phyloP scores from a whole-genome alignment of 2,113 vertebrate genomes.

The Pedionomus torquatus region DNA sequence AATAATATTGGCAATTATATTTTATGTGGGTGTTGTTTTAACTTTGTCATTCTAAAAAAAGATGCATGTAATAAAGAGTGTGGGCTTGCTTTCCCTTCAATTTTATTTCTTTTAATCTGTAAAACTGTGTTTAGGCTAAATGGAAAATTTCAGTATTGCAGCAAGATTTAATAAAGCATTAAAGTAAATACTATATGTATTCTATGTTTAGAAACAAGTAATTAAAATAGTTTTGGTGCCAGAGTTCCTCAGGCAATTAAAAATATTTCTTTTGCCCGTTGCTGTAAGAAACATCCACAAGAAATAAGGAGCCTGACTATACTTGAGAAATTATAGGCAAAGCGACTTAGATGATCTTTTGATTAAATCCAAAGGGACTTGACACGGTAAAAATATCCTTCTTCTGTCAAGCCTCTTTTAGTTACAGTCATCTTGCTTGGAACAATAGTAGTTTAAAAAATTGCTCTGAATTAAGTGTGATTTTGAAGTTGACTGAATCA shows the following conservation, averaged over 20 bases:
- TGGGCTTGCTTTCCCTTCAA: slow-evolving; percentile 37
- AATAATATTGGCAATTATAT: slow-evolving; percentile 44
- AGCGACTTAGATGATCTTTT: neutral
- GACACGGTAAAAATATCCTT: neutral
- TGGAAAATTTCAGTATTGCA: slow-evolving; percentile 52
- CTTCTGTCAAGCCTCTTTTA: slow-evolving; percentile 3
- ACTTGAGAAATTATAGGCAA: slow-evolving; percentile 9
- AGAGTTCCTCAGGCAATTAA: slow-evolving; percentile 18
- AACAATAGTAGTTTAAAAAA: neutral
- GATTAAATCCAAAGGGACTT: slow-evolving; percentile 9
- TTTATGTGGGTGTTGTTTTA: slow-evolving; percentile 54
- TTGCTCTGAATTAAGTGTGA: slow-evolving; percentile 12
- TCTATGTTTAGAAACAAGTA: slow-evolving; percentile 53
- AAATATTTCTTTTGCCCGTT: neutral
- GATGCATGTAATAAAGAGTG: slow-evolving; percentile 21
- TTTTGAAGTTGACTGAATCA: slow-evolving; percentile 32
- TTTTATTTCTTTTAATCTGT: slow-evolving; percentile 34
- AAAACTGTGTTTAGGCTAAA: slow-evolving; percentile 21
- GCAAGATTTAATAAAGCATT: slow-evolving; percentile 41
- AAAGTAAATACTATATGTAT: slow-evolving; percentile 26
- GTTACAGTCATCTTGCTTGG: neutral
- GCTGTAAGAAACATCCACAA: neutral
- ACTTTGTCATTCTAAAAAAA: slow-evolving; percentile 57
- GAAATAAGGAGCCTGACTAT: neutral
- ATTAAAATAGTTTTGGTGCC: neutral